A percentile compares a stretch with the other conserved stretches of the same genome.
Conservation (phyloP, 64 coral and sea anemone species). For the Catalaphyllia jardinei region DNA sequence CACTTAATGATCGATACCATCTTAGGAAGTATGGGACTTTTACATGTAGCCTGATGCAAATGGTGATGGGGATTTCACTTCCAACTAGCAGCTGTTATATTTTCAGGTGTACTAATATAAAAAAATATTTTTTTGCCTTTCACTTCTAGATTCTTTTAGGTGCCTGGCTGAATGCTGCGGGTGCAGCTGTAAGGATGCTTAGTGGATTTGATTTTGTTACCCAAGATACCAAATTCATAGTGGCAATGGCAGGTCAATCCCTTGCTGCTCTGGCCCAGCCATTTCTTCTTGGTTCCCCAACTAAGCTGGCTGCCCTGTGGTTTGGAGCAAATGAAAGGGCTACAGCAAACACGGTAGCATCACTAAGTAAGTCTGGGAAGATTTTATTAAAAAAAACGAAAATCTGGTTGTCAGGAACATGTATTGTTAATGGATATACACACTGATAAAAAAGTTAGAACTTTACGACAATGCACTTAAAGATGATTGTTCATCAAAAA, state of each 20-base stretch:
- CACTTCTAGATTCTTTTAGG: constrained; percentile 69
- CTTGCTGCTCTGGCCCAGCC: constrained; percentile 83
- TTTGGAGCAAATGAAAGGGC: constrained; percentile 88
- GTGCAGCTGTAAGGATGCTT: constrained; percentile 77
- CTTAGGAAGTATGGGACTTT: too few relatives aligned
- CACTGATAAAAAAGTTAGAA: not conserved
- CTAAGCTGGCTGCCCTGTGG: constrained; percentile 95
- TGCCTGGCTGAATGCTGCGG: constrained; percentile 90
- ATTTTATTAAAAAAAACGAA: not conserved
- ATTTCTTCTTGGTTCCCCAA: constrained; percentile 83
- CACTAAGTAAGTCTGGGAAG: constrained; percentile 49
- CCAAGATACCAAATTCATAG: constrained; percentile 40
- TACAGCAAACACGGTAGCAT: constrained; percentile 94
- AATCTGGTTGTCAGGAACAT: not conserved
- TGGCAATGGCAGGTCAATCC: constrained; percentile 90
- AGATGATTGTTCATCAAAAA: too few relatives aligned
- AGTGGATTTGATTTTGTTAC: constrained; percentile 42
- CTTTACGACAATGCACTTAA: too few relatives aligned
- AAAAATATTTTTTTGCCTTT: not conserved
- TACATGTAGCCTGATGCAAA: too few relatives aligned
- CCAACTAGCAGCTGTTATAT: too few relatives aligned
- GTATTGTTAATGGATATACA: not conserved
- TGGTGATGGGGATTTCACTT: too few relatives aligned
- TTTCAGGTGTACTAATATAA: too few relatives aligned
- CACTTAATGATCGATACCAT: too few relatives aligned